Base-by-base conservation (phyloP, 2,797 vertebrate genomes). In the Crenichthys baileyi region DNA sequence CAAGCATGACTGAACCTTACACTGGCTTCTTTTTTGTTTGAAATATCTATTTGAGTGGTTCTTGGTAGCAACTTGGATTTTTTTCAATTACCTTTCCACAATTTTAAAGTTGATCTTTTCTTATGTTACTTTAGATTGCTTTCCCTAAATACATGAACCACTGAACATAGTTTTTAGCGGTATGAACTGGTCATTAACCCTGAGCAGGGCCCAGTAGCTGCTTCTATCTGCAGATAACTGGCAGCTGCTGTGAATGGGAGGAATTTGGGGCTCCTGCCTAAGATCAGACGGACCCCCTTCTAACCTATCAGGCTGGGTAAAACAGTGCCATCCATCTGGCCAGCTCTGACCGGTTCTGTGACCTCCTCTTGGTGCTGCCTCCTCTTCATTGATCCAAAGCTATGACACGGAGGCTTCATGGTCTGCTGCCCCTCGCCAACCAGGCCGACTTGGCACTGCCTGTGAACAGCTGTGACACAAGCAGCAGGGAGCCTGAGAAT, bases 261-360 rank as follows among this genome's bases (percentile, higher is more conserved):
- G 78, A 31, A 77, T 78, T 79, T 0, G 31, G 72, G 61, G 75
- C 50, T 16, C 53, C 81, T 78, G 79, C 75, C 79, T 79, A 67
- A 1, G 82, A 78, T 87, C 88, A 83, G n/a, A 15, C 41, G 5
- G 15, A n/a, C 31, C 72, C 74, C 9, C 31, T 24, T 53, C 63
- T 48, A 73, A 48, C n/a, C 29, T 29, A 44, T 72, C 88, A 80
- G 83, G 76, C 80, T 77, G 87, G 87, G 78, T 7, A 44, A 75
- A 77, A 89, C 13, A 85, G 89, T 76, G 85, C 86, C 26, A 73
- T 73, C 78, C 65, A 88, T 88, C 87, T 84, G 87, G 84, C 79
- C 77, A 26, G 73, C 53, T 4, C 72, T 53, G 70, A 48, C 36
- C 48, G 82, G 81, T 88, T 85, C 50, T 7, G 2, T 83, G 84